phyloP scores from a whole-genome alignment of 2,113 vertebrate species.

The Chamaetylas fuelleborni region DNA sequence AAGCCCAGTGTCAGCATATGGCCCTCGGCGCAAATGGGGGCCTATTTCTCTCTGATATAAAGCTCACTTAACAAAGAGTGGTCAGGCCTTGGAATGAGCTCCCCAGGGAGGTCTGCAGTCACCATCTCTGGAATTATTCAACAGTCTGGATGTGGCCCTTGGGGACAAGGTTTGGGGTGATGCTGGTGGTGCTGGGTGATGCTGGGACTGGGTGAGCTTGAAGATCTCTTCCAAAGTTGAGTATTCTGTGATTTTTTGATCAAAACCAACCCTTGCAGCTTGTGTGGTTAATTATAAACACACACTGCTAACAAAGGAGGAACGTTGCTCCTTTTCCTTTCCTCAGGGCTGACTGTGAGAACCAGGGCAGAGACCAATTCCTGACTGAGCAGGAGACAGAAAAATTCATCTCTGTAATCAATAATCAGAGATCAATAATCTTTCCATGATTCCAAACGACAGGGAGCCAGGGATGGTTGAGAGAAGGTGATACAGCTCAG shows the following conservation, averaged over 20 bases:
- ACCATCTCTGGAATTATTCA: fast-evolving
- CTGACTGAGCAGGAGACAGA: not conserved
- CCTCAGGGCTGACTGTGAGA: not conserved
- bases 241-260: not conserved
- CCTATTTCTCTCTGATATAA: too few species aligned
- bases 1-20: too few species aligned
- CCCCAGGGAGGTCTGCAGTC: not conserved
- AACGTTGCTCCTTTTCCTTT: not conserved
- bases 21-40: too few species aligned
- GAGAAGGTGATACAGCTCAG: not conserved
- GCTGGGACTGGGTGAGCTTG: not conserved
- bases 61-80: too few species aligned
- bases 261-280: not conserved
- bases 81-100: not conserved
- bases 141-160: not conserved
- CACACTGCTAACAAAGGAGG: not conserved
- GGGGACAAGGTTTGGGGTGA: not conserved
- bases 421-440: too few species aligned
- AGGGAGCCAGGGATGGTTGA: not conserved
- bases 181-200: not conserved
- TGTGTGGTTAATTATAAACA: not conserved
- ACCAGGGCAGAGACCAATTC: not conserved
- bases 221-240: not conserved
- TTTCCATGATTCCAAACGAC: not conserved
- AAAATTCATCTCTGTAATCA: not conserved